Percentiles rank a stretch among this genome's conserved stretches.
These are phyloP conservation scores for Limulus polyphemus DNA, from an alignment of 2,888 invertebrate species.

Conservation along the genomic window DNA sequence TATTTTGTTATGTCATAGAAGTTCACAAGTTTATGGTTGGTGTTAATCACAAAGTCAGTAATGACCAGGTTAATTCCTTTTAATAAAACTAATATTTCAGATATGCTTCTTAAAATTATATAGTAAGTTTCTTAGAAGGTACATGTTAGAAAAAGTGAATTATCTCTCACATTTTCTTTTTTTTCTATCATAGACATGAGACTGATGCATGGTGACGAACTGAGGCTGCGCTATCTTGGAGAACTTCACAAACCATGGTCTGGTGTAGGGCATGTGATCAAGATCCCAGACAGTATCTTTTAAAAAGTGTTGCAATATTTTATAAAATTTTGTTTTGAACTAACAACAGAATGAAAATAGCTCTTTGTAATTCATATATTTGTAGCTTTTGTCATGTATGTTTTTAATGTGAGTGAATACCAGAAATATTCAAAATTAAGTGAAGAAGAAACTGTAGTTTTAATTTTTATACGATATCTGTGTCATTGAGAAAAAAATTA, in stretches of 20 bases:
- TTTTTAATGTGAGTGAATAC: too few species aligned
- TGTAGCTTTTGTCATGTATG: neutral
- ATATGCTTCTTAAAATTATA: too few species aligned
- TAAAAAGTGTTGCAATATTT: neutral
- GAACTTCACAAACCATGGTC: conserved; percentile 80
- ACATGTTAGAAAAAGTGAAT: conserved; percentile 1
- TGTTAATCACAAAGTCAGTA: too few species aligned
- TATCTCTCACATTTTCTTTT: conserved; percentile 2
- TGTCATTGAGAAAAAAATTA: neutral
- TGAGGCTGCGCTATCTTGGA: conserved; percentile 80
- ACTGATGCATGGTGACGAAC: conserved; percentile 96
- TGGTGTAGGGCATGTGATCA: conserved; percentile 94
- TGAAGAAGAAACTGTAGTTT: neutral
- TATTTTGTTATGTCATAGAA: too few species aligned
- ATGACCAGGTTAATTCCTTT: too few species aligned
- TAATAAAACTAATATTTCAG: too few species aligned
- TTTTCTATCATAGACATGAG: conserved; percentile 62
- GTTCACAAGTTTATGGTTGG: too few species aligned
- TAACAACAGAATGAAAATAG: neutral
- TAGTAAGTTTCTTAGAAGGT: neutral
- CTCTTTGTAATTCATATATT: neutral
- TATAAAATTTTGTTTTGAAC: too few species aligned
- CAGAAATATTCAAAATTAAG: too few species aligned
- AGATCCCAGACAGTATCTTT: conserved; percentile 44
- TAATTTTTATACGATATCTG: neutral